Conservation (phyloP, 1,140 invertebrate species). For the silkworm (Bombyx mori) region ASM3026992v2 NC_085127.1:11610501-11611000, state of each 20-base stretch:
- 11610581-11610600: slow-evolving; percentile 68
- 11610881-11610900: too few species aligned
- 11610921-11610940: too few species aligned
- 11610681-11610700: slow-evolving; percentile 31
- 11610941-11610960: too few species aligned
- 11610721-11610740: slow-evolving; percentile 17
- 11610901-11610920: too few species aligned
- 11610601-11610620: slow-evolving; percentile 46
- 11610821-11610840: too few species aligned
- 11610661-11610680: slow-evolving; percentile 24
- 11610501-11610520: slow-evolving; percentile 48
- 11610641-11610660: slow-evolving; percentile 26
- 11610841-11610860: too few species aligned
- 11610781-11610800: slow-evolving; percentile 24
- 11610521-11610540: slow-evolving; percentile 49
- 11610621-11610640: slow-evolving; percentile 31
- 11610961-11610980: too few species aligned
- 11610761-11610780: slow-evolving; percentile 37
- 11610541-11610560: slow-evolving; percentile 65
- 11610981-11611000: too few species aligned
- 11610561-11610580: slow-evolving; percentile 68
- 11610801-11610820: slow-evolving; percentile 6
- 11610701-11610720: slow-evolving; percentile 32
- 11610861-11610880: too few species aligned
- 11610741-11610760: slow-evolving; percentile 24